phyloP scores from a whole-genome alignment of 2,113 vertebrate genomes.

The Coturnix japonica region DNA sequence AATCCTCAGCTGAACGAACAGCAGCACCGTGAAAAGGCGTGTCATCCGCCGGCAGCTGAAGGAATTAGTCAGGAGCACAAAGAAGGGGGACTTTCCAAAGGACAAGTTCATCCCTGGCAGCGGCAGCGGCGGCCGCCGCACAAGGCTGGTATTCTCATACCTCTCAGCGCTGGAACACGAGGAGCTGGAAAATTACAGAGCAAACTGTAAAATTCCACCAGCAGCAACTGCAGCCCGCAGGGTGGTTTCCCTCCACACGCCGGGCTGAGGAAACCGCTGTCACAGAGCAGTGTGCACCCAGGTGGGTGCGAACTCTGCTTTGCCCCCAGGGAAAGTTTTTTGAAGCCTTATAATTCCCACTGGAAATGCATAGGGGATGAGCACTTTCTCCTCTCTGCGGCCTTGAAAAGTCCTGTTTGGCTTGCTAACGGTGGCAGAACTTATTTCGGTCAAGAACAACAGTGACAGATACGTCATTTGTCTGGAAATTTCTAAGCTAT shows the following conservation, averaged over 20 bases:
- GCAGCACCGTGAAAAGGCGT: background rate
- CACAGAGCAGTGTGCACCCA: background rate
- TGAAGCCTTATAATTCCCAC: background rate
- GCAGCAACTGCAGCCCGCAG: background rate
- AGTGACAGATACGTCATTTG: background rate
- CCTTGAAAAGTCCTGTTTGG: background rate
- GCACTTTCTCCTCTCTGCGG: rapidly evolving
- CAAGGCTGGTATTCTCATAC: slow-evolving; percentile 33
- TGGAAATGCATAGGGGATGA: background rate
- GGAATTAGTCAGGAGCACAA: slow-evolving; percentile 31
- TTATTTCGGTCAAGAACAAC: background rate
- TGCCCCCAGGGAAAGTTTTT: background rate
- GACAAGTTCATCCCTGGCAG: background rate
- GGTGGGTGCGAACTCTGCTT: background rate
- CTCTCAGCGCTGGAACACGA: background rate
- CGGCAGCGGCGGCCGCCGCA: background rate
- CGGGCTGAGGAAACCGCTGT: background rate
- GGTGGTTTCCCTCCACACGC: background rate
- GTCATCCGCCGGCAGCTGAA: slow-evolving; percentile 9
- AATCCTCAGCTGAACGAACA: background rate
- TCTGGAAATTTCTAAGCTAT: background rate
- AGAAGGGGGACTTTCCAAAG: slow-evolving; percentile 49
- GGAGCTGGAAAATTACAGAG: slow-evolving; percentile 70
- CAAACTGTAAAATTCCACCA: slow-evolving; percentile 61
- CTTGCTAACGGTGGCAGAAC: background rate